Percentiles rank a stretch among this genome's conserved stretches.
Evolutionary conservation across 2,113 vertebrate species (phyloP).

Genomic region (Albula glossodonta): DNA sequence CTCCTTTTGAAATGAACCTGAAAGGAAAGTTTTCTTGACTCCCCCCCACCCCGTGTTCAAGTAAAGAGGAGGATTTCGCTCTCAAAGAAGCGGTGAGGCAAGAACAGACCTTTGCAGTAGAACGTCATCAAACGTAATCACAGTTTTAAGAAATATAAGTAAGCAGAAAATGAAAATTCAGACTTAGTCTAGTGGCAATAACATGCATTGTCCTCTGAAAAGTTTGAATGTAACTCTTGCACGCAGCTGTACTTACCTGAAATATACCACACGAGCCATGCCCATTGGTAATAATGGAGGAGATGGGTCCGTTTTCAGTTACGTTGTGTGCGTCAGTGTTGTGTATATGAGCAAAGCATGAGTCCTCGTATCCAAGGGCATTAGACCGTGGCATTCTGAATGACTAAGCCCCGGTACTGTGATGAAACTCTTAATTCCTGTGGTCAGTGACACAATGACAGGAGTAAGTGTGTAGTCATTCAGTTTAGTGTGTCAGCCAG

Average conservation of each 20-base stretch:
- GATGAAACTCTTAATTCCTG: constrained; percentile 38
- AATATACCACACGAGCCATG: not conserved
- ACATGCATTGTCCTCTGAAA: not conserved
- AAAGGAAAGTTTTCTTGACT: constrained; percentile 44
- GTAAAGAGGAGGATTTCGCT: constrained; percentile 2
- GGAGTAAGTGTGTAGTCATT: constrained; percentile 7
- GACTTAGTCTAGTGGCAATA: not conserved
- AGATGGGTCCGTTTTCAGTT: not conserved
- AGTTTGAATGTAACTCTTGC: not conserved
- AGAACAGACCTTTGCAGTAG: not conserved
- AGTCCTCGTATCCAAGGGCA: not conserved
- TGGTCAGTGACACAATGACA: constrained; percentile 24
- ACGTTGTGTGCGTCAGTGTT: constrained; percentile 1
- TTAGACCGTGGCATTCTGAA: constrained; percentile 19
- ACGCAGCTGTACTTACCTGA: not conserved
- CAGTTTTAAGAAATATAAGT: not conserved
- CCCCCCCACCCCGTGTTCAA: not conserved
- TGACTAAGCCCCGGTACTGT: not conserved
- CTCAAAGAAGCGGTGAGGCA: constrained; percentile 12
- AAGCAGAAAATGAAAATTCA: not conserved
- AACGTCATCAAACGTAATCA: not conserved
- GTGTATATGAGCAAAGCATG: constrained; percentile 41
- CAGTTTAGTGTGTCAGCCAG: constrained; percentile 29
- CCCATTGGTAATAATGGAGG: not conserved
- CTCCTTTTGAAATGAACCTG: constrained; percentile 52